A percentile compares a stretch with the other conserved stretches of the same genome.
These are phyloP conservation scores for Drosophila ercepeae DNA, from an alignment of 1,140 invertebrate genomes.

Conservation along the genomic window DNA sequence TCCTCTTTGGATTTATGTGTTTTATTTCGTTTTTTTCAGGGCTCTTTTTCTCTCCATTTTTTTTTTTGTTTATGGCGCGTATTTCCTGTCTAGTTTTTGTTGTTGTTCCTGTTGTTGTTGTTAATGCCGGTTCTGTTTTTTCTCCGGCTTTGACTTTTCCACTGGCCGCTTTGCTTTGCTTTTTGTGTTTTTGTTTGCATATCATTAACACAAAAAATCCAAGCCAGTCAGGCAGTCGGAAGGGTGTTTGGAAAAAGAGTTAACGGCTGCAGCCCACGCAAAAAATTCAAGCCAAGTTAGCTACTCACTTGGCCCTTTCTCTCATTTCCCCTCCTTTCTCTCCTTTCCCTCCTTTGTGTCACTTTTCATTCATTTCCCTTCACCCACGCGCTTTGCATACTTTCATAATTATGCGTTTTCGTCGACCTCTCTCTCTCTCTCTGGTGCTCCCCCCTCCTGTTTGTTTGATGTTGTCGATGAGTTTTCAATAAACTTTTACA, in stretches of 20 bases:
- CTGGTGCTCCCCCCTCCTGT: too few relatives aligned
- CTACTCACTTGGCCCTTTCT: not conserved
- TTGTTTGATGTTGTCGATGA: constrained; percentile 68
- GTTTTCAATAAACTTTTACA: constrained; percentile 66
- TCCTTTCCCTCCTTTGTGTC: constrained; percentile 2
- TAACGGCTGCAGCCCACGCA: constrained; percentile 55
- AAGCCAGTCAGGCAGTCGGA: constrained; percentile 45
- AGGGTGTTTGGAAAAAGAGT: constrained; percentile 59
- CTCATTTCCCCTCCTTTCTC: constrained; percentile 8
- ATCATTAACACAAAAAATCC: constrained; percentile 73
- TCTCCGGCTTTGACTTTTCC: constrained; percentile 20
- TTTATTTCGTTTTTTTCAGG: not conserved
- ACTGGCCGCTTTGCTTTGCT: constrained; percentile 34
- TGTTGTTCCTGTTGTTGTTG: constrained; percentile 20
- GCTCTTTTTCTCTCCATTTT: constrained; percentile 22
- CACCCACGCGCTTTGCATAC: constrained; percentile 63
- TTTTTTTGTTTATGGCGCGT: constrained; percentile 65
- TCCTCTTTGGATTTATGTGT: constrained; percentile 25
- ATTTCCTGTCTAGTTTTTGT: constrained; percentile 67
- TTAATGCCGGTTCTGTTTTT: constrained; percentile 20
- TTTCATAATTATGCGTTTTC: constrained; percentile 70
- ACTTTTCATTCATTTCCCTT: not conserved
- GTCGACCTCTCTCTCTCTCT: constrained; percentile 15
- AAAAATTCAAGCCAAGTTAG: constrained; percentile 38
- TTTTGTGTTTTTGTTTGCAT: constrained; percentile 66